Conservation (phyloP, 2,113 vertebrate genomes). For the Psettodes erumei region DNA sequence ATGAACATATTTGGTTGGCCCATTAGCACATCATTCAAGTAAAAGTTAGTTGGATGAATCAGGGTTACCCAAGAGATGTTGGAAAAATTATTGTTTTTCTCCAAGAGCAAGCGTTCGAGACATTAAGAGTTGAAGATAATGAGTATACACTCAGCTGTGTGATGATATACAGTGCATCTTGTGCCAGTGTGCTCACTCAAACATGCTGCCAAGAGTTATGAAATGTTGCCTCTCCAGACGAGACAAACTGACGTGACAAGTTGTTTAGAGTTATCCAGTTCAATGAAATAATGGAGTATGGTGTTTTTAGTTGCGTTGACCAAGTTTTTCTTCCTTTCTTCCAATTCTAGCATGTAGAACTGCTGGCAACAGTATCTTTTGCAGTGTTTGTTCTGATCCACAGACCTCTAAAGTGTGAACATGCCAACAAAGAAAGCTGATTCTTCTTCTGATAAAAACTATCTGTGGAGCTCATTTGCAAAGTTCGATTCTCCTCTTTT, state of each 20-base stretch:
- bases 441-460: neutral
- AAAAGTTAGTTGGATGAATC: neutral
- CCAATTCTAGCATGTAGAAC: neutral
- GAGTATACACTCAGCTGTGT: neutral
- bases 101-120: constrained; percentile 26
- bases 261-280: constrained; percentile 6
- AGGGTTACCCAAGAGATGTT: neutral
- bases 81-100: constrained; percentile 19
- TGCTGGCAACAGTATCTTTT: constrained; percentile 1
- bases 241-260: constrained; percentile 5
- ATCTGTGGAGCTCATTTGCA: constrained; percentile 6
- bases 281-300: constrained; percentile 9
- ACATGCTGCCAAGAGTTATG: neutral
- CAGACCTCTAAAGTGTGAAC: neutral
- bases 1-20: neutral
- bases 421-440: neutral
- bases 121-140: neutral
- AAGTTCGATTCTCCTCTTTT: constrained; percentile 2
- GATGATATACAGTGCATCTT: constrained; percentile 51
- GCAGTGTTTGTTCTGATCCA: neutral
- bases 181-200: constrained; percentile 60
- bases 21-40: constrained; percentile 13
- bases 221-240: constrained; percentile 9
- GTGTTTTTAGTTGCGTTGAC: constrained; percentile 1
- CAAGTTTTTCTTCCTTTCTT: neutral